Conservation (phyloP, 2,113 vertebrate species). For the Proteles cristata region DNA sequence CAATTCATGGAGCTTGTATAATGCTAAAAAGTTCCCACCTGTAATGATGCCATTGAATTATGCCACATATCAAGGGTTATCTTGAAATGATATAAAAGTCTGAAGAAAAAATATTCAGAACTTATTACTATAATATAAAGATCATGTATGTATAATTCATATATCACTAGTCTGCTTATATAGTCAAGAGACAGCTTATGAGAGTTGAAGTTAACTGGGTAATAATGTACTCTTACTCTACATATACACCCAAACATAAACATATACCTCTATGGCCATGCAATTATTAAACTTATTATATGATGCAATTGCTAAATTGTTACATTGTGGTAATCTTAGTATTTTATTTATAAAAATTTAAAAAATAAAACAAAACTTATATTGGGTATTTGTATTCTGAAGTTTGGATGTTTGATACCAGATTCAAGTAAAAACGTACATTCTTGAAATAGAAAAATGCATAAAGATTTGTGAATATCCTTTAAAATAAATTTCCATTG, state of each 20-base stretch:
- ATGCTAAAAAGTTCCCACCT: not conserved
- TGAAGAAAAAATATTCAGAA: constrained; percentile 30
- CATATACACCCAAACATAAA: not conserved
- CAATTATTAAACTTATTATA: not conserved
- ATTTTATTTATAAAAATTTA: not conserved
- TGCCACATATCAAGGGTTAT: not conserved
- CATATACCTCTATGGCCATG: not conserved
- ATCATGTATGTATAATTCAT: not conserved
- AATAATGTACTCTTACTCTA: not conserved
- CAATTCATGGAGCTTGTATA: not conserved
- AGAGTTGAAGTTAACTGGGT: not conserved
- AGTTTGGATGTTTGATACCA: not conserved
- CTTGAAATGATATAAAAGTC: not conserved
- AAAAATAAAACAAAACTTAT: not conserved
- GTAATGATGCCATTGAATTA: not conserved
- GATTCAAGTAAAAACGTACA: not conserved
- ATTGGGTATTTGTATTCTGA: not conserved
- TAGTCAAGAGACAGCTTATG: not conserved
- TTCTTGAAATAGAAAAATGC: constrained; percentile 33
- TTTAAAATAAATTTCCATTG: not conserved
- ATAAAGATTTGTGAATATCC: not conserved
- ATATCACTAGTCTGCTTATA: not conserved
- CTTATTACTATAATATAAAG: not conserved
- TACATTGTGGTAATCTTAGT: not conserved
- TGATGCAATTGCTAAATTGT: not conserved